Percentiles rank a stretch among this genome's conserved stretches.
These are phyloP conservation scores for Athalia circularis DNA, from an alignment of 2,888 invertebrate species.

Conservation along the genomic window DNA sequence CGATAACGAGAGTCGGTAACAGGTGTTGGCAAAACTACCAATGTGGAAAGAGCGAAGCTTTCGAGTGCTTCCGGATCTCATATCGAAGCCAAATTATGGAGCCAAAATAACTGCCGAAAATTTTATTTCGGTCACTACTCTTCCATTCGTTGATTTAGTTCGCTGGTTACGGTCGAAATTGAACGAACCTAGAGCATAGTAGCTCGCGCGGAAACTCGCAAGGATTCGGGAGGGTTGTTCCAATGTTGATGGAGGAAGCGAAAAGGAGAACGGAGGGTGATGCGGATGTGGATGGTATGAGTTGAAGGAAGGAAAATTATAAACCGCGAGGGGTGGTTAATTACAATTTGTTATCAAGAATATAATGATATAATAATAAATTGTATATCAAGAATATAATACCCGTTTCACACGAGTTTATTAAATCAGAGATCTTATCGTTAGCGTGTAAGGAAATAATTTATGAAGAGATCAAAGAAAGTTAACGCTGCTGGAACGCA, in stretches of 20 bases:
- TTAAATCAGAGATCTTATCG: background rate
- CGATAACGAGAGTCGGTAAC: background rate
- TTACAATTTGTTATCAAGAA: background rate
- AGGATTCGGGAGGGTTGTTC: slow-evolving; percentile 12
- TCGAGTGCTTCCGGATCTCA: background rate
- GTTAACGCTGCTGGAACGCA: no score
- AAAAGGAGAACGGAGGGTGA: background rate
- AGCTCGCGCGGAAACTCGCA: slow-evolving; percentile 27
- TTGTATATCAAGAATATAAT: background rate
- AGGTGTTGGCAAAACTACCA: background rate
- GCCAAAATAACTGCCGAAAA: background rate
- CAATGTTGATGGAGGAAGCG: background rate
- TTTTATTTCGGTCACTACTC: background rate
- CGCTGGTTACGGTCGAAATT: slow-evolving; percentile 6
- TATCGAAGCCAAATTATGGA: background rate
- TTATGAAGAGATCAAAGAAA: no score
- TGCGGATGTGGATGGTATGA: slow-evolving; percentile 8
- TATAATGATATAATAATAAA: no score
- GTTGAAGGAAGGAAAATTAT: background rate
- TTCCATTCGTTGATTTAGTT: slow-evolving; percentile 1
- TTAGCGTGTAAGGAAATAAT: background rate
- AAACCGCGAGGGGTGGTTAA: background rate
- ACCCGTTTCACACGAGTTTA: background rate
- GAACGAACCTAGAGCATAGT: background rate
- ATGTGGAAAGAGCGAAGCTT: background rate